Base-by-base conservation (phyloP, 1,140 invertebrate species). In the Solen grandis region DNA sequence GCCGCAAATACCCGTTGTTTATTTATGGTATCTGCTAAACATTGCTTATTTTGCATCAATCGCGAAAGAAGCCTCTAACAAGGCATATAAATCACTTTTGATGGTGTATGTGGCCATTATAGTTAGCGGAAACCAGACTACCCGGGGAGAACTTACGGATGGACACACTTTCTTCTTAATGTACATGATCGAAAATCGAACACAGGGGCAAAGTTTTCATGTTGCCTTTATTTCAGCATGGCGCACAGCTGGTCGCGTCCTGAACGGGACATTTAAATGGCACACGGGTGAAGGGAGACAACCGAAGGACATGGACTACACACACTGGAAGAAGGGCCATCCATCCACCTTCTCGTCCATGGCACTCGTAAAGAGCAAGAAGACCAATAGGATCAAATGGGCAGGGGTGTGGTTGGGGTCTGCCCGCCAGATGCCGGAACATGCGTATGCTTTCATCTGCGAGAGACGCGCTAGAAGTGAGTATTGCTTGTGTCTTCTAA, bases 391-490 rank as follows among this genome's bases (percentile, higher is more conserved):
- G 50, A 81, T 86, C 19, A 38, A 54, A 16, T 89, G 88, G 87
- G 50, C 81, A 52, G 88, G 88, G 1, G 86, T 81, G 1, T 87
- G 86, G 87, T 31, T 80, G 0, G 88, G 88, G 0, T 89, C 88
- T 2, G 38, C 75, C 13, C 70, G 41, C 19, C 84, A 88, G 27
- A 59, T 85, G 16, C 87, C 86, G 3, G 57, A 86, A 46, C 70
- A 86, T 65, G 55, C 83, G 1, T 88, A 86, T 70, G 50, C 88
- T 0, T 87, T 86, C 55, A 88, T 89, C 19, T 89, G 88, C 70
- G 88, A 89, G 75, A 77, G 86, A 57, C 66, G 83, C 41, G 87
- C 88, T 27, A 87, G 78, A 82, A 59, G 88, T 89, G 84, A 85
- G 88, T 84, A 22, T 75, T 75, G 10, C 14, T 8, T 22, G 8